Percentiles rank a stretch among this genome's conserved stretches.
Evolutionary conservation across 2,888 invertebrate species (phyloP).

Genomic region (Crocallis elinguaria): DNA sequence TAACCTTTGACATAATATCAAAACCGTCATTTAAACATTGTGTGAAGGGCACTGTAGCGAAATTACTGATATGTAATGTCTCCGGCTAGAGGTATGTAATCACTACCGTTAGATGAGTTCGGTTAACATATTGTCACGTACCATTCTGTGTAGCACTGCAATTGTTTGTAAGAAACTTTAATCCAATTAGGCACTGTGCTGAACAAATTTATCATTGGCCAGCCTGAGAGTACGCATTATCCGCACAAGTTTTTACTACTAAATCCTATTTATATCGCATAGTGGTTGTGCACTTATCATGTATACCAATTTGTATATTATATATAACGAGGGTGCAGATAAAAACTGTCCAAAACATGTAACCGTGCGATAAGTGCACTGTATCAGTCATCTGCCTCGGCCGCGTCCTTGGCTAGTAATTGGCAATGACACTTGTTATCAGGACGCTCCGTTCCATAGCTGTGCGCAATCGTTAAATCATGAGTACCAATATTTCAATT

Average conservation of each 20-base stretch:
- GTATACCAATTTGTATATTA: constrained; percentile 3
- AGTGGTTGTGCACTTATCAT: constrained; percentile 9
- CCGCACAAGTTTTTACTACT: constrained; percentile 1
- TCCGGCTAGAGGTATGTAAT: too few species aligned
- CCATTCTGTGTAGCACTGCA: too few species aligned
- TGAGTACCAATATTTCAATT: too few species aligned
- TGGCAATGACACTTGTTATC: neutral
- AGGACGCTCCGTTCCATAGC: neutral
- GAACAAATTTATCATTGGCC: too few species aligned
- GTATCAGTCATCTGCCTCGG: neutral
- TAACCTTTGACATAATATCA: too few species aligned
- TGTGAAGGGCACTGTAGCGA: too few species aligned
- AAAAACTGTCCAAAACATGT: constrained; percentile 3
- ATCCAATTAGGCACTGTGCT: too few species aligned
- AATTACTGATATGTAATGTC: too few species aligned
- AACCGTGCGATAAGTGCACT: constrained; percentile 1
- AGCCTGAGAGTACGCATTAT: neutral
- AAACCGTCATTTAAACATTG: too few species aligned
- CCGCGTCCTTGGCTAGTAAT: neutral
- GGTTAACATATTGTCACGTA: too few species aligned
- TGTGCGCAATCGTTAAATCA: neutral
- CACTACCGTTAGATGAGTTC: too few species aligned
- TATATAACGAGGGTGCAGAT: constrained; percentile 2
- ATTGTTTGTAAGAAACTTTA: too few species aligned
- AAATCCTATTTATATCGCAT: constrained; percentile 11